phyloP scores from a whole-genome alignment of 2,113 vertebrate species.

The Nothobranchius kuhntae region DNA sequence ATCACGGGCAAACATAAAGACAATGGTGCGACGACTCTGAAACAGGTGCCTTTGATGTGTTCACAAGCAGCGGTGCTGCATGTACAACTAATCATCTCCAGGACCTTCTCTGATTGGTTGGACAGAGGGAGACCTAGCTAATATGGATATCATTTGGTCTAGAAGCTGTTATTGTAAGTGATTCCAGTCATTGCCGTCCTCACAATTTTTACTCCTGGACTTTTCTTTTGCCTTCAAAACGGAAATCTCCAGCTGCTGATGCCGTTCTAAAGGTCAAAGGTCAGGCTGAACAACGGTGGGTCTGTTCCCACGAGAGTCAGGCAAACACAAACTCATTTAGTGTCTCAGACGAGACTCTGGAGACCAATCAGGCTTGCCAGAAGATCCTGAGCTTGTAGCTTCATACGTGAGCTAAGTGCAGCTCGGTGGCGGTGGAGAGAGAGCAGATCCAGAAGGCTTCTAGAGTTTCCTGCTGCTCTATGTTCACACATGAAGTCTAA shows the following conservation, averaged over 20 bases:
- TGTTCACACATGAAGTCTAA: no score
- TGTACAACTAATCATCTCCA: conserved; percentile 21
- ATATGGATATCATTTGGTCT: not conserved
- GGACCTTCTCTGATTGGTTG: conserved; percentile 13
- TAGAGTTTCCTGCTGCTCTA: no score
- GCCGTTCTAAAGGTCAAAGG: conserved; percentile 19
- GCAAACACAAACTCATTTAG: conserved; percentile 56
- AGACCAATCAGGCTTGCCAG: conserved; percentile 35
- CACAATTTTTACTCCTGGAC: conserved; percentile 5
- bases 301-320: conserved; percentile 5
- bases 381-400: conserved; percentile 5
- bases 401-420: not conserved
- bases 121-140: not conserved
- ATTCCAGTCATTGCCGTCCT: not conserved
- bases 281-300: conserved; percentile 30
- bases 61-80: not conserved
- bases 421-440: no score
- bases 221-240: conserved; percentile 27
- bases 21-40: conserved; percentile 12
- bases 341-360: conserved; percentile 30
- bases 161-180: not conserved
- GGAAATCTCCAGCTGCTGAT: no score
- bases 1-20: conserved; percentile 43
- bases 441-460: no score
- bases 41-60: conserved; percentile 14